Conservation (phyloP, 1,140 invertebrate genomes). For the Nasonia giraulti region DNA sequence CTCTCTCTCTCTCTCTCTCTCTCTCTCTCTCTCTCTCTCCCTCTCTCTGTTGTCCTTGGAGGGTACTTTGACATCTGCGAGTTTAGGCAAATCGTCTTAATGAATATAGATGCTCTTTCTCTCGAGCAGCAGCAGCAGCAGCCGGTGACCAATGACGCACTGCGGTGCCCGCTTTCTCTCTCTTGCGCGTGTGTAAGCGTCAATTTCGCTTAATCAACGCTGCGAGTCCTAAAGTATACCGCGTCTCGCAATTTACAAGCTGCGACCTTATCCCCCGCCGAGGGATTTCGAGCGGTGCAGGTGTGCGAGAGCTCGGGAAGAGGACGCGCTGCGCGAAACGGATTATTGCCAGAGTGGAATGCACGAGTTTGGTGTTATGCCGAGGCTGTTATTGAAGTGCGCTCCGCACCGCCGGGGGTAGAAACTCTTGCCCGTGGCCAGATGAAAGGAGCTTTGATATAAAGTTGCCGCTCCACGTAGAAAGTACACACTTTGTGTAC, state of each 20-base stretch:
- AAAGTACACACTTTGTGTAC: no score
- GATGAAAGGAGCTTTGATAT: background rate
- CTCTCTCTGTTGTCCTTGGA: constrained; percentile 31
- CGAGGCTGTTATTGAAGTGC: background rate
- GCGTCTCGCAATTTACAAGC: background rate
- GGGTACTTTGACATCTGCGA: constrained; percentile 21
- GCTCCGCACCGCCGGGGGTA: background rate
- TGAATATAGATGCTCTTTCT: constrained; percentile 47
- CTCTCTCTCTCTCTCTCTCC: no score
- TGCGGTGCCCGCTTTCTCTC: no score
- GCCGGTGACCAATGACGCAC: constrained; percentile 17
- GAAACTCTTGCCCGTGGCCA: no score
- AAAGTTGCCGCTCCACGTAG: background rate
- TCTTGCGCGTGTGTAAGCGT: background rate
- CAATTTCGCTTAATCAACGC: constrained; percentile 38
- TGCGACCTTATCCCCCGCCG: background rate
- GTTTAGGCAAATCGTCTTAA: constrained; percentile 39
- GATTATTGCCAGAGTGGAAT: constrained; percentile 31
- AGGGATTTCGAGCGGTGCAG: background rate
- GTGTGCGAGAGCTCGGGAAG: background rate
- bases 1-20: no score
- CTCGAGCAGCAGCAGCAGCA: background rate
- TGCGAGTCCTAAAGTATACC: background rate
- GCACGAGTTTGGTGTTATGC: constrained; percentile 16
- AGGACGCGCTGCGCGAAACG: background rate